These are phyloP conservation scores for Stictonetta naevosa DNA, from an alignment of 2,113 vertebrate species.

Conservation along the genomic window DNA sequence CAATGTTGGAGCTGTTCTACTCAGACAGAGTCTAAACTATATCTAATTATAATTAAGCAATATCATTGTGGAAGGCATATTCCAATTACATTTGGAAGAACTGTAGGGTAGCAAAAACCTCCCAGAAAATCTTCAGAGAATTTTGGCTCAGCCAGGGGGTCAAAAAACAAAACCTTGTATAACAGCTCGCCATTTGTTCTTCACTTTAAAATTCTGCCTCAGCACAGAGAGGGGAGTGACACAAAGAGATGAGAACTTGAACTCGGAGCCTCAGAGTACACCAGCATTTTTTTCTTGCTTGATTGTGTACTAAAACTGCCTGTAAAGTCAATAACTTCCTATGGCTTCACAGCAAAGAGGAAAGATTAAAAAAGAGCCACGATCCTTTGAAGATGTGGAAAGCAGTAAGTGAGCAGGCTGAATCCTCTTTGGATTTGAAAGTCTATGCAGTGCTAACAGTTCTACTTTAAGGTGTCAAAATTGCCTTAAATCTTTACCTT, in stretches of 20 bases:
- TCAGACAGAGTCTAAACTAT: conserved; percentile 6
- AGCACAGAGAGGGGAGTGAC: conserved; percentile 8
- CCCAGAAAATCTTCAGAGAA: conserved; percentile 18
- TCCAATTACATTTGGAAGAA: conserved; percentile 48
- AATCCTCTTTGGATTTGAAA: conserved; percentile 80
- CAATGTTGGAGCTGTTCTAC: not conserved
- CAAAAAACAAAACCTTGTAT: conserved; percentile 2
- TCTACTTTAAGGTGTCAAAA: conserved; percentile 78
- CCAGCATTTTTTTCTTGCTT: conserved; percentile 48
- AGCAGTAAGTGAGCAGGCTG: conserved; percentile 79
- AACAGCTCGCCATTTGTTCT: conserved; percentile 33
- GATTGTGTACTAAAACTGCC: conserved; percentile 72
- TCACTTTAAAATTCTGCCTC: conserved; percentile 47
- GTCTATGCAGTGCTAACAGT: conserved; percentile 58
- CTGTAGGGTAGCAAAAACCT: conserved; percentile 43
- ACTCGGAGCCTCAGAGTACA: conserved; percentile 63
- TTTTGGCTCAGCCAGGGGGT: not conserved
- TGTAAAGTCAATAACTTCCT: conserved; percentile 79
- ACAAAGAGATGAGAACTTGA: conserved; percentile 72
- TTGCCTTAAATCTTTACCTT: conserved; percentile 78
- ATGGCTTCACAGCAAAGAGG: conserved; percentile 68
- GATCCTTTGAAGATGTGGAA: conserved; percentile 79
- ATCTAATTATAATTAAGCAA: conserved; percentile 7
- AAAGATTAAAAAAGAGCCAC: conserved; percentile 78
- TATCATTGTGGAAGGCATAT: not conserved